Evolutionary conservation across 2,113 vertebrate genomes (phyloP), one percentile per base, ranked within the genome.

Genomic region (Peromyscus maniculatus): DNA sequence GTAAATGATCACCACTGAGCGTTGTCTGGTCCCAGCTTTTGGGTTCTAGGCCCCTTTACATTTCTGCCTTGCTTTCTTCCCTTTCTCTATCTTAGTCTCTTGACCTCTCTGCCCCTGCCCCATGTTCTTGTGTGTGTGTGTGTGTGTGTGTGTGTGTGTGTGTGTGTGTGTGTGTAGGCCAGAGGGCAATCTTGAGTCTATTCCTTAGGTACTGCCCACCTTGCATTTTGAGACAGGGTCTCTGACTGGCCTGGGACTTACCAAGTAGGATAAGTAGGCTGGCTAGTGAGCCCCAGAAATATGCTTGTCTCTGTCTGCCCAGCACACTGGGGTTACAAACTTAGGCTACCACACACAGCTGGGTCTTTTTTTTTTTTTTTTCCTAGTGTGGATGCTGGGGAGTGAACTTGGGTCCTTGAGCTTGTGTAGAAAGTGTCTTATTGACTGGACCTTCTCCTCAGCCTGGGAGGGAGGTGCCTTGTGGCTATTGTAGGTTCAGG

Each of bases 81-180:
- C 46, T 78, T 12, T 78, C 5, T 78, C 43, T 78, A 12, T 78
- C 5, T 78, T 24, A 49, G 24, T 46, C 10, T 52, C 21, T 75
- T 1, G 12, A 1, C 33, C 15, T 55, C 15, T 55, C 28, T 55
- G 31, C 4, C 7, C 22, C 5, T 3, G 3, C 11, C 31, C 17
- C 4, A 36, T 80, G 49, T 55, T 21, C 9, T 8, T 33, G 78
- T 33, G 24, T 15, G 16, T 22, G 7, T 17, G 28, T 80, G 49
- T 33, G 16, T 28, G 12, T 67, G 11, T 21, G 4, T 8, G 10
- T 57, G 17, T 33, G 78, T 33, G 24, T 15, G 16, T 22, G 7
- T 17, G 28, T 80, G 49, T 33, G 16, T 28, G 12, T 67, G 11
- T 21, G 4, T 26, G 10, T 46, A 10, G 28, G 49, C 31, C 31